Base-by-base conservation (phyloP, 2,888 invertebrate species). In the Suillia variegata region DNA sequence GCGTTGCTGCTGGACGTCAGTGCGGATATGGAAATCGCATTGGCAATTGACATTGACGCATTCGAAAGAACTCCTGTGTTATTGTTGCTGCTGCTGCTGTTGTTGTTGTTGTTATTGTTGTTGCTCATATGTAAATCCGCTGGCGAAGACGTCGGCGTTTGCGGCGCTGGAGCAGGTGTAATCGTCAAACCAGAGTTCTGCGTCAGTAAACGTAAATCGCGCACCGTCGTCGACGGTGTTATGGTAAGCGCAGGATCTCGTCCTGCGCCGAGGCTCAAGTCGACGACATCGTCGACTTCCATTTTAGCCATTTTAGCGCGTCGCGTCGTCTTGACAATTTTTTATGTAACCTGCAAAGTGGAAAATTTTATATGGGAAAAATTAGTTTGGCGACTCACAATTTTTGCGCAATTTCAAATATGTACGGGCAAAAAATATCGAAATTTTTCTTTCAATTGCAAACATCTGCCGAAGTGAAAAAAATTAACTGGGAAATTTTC, bases 281-380 rank as follows among this genome's bases (percentile, higher is more conserved):
- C 94, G 75, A 94, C 93, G 69, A 93, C 93, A 77, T 94, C 93
- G 84, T 93, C 93, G 80, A 92, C 88, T 83, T 94, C 93, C 93
- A 94, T 94, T 85, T 88, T 89, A 79, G 86, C 86, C 86, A 82
- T 82, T 71, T 77, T 77, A 67, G 74, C 73, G 65, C 73, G 71
- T 71, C 77, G 78, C 71, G 77, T 74, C 80, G 77, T 78, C 75
- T 61, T 74, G 70, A 56, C 60, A 65, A 68, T 70, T 75, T 58
- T 70, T 73, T 62, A 68, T 61, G 61, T 61, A 64, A 72, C 71
- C 81, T 80, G 71, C 21, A 75, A 78, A 50, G 47, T 52, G 12
- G 17, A 58, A 59, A 52, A 52, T 50, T 60, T 38, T 38, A 1
- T 17, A 62, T 62, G 51, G n/a, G n/a, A n/a, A n/a, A n/a, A 65